Evolutionary conservation across 1,140 invertebrate genomes (phyloP), one percentile per base, ranked within the genome.

Genomic region (Drosophila novamexicana): DNA sequence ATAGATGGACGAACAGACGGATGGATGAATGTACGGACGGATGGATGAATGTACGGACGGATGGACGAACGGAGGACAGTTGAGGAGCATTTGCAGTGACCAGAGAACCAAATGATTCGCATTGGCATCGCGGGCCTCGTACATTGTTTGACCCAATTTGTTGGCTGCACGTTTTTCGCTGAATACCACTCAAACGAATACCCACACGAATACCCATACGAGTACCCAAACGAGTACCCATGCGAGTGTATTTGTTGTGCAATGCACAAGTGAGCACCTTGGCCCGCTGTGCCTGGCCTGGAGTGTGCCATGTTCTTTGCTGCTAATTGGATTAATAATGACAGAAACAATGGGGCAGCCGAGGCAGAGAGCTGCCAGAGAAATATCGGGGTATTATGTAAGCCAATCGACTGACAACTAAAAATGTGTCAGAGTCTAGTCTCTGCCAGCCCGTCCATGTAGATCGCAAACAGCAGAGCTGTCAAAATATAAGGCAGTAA

Each of bases 241-340:
- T 5, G 39, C 14, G 14, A 45, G 42, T 32, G 14, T 59, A 14
- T 16, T 5, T 58, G 66, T 77, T 78, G 75, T 71, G 75, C 75
- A 77, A 78, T 68, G 16, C 22, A 29, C n/a, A 32, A 39, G 59
- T 58, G 49, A 52, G 16, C 18, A 50, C 18, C 52, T 65, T 64
- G 71, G 65, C 40, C 34, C 62, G 52, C 50, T 72, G 40, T 69
- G 66, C 66, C 53, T 53, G 59, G 62, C 18, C 68, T 36, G 49
- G 37, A 50, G 56, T 68, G 53, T 57, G 62, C 44, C 53, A 49
- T 78, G 81, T 84, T 84, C 81, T 84, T 69, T 73, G 79, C 74
- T 80, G 63, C 68, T 84, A 84, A 84, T 84, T 84, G 81, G 81
- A 84, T 84, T 84, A 84, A 77, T 84, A 84, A 84, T 84, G 81